phyloP scores from a whole-genome alignment of 2,888 invertebrate genomes.

The Subacronicta megacephala region DNA sequence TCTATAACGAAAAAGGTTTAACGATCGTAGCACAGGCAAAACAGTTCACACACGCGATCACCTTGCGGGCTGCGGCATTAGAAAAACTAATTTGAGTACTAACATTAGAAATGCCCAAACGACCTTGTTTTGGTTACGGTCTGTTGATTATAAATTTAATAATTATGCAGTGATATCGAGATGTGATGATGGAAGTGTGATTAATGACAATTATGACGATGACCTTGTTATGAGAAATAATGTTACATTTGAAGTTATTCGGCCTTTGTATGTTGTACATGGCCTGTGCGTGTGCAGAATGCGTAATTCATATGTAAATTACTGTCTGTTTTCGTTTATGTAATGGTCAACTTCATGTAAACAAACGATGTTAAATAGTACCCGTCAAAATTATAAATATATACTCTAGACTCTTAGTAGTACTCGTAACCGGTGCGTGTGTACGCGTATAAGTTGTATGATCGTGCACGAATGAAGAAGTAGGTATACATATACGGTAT shows the following conservation, averaged over 20 bases:
- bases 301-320: slow-evolving; percentile 1
- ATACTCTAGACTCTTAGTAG: neutral
- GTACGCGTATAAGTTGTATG: no score
- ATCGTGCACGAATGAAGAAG: no score
- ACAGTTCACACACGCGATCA: slow-evolving; percentile 21
- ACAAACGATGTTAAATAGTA: neutral
- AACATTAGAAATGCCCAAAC: slow-evolving; percentile 39
- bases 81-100: slow-evolving; percentile 37
- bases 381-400: neutral
- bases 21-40: slow-evolving; percentile 11
- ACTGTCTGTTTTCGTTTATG: slow-evolving; percentile 7
- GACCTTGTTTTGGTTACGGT: slow-evolving; percentile 42
- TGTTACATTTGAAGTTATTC: neutral
- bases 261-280: slow-evolving; percentile 9
- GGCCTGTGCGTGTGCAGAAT: neutral
- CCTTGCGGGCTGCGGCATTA: slow-evolving; percentile 41
- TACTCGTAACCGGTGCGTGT: neutral
- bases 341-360: neutral
- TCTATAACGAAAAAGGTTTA: slow-evolving; percentile 3
- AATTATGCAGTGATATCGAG: slow-evolving; percentile 31
- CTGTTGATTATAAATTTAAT: slow-evolving; percentile 19
- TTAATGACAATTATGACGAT: slow-evolving; percentile 12
- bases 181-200: slow-evolving; percentile 11
- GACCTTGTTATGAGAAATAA: slow-evolving; percentile 20
- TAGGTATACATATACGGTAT: no score